Percentiles rank a stretch among this genome's conserved stretches.
Evolutionary conservation across 1,140 invertebrate species (phyloP).

Genomic region (Orchestia grillus): DNA sequence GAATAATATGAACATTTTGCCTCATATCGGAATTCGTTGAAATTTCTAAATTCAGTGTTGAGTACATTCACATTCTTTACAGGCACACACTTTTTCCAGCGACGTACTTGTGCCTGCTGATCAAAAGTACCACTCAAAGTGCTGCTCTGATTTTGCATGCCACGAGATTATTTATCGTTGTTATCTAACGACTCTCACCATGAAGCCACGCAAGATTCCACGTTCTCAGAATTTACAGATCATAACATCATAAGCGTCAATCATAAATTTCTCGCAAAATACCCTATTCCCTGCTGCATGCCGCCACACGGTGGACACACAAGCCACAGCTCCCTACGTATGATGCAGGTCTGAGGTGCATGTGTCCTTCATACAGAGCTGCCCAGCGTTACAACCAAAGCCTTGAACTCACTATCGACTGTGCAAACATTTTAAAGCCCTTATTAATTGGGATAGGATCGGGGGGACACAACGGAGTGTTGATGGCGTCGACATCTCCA

Average conservation of each 20-base stretch:
- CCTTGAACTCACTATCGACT: background rate
- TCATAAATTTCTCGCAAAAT: background rate
- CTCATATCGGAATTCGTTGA: background rate
- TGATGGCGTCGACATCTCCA: background rate
- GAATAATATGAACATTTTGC: background rate
- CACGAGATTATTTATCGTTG: background rate
- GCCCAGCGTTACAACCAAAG: background rate
- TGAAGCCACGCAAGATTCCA: background rate
- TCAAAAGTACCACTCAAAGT: background rate
- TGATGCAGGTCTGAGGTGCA: background rate
- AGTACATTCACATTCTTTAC: background rate
- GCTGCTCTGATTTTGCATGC: background rate
- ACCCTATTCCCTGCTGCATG: background rate
- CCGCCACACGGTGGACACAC: background rate
- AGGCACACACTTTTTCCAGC: background rate
- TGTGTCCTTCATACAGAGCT: background rate
- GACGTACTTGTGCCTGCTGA: background rate
- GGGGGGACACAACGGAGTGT: background rate
- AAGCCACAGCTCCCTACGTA: background rate
- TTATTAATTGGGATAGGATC: background rate
- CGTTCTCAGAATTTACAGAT: background rate
- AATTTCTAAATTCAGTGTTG: background rate
- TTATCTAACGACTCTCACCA: no score
- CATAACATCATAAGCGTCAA: background rate
- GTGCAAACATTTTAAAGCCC: background rate